Evolutionary conservation across 2,113 vertebrate species (phyloP).

Genomic region (Anthoscopus minutus): DNA sequence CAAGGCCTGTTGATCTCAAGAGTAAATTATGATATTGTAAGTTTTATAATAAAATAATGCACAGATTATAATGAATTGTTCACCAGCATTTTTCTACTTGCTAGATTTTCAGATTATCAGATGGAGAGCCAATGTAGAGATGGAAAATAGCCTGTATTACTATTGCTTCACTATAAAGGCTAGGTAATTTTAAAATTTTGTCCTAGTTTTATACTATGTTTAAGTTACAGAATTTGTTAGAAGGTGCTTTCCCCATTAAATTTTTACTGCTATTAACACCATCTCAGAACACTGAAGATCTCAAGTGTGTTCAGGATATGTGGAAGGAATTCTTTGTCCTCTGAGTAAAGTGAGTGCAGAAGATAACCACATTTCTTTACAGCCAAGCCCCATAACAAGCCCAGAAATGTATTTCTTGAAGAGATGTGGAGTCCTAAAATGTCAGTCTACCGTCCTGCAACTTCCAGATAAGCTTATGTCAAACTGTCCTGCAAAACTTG

Average conservation of each 20-base stretch:
- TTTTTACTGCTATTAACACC: neutral
- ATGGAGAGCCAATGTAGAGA: neutral
- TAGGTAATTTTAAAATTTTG: neutral
- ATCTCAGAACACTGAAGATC: neutral
- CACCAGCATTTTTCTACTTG: neutral
- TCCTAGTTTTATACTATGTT: neutral
- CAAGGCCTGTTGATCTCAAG: neutral
- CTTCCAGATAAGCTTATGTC: neutral
- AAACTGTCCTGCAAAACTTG: neutral
- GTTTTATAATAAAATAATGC: neutral
- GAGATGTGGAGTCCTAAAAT: neutral
- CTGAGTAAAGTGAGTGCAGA: neutral
- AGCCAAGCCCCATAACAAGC: neutral
- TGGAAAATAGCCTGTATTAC: neutral
- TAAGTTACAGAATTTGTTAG: neutral
- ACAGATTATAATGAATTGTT: neutral
- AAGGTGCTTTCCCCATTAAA: neutral
- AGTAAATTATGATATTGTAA: neutral
- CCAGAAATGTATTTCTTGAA: neutral
- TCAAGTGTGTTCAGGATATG: neutral
- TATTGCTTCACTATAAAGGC: neutral
- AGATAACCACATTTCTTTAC: neutral
- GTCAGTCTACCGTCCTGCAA: neutral
- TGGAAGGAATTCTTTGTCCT: neutral
- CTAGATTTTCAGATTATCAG: neutral